Evolutionary conservation across 2,888 invertebrate species (phyloP), one percentile per base, ranked within the genome.

Genomic region (Itoplectis maculator): DNA sequence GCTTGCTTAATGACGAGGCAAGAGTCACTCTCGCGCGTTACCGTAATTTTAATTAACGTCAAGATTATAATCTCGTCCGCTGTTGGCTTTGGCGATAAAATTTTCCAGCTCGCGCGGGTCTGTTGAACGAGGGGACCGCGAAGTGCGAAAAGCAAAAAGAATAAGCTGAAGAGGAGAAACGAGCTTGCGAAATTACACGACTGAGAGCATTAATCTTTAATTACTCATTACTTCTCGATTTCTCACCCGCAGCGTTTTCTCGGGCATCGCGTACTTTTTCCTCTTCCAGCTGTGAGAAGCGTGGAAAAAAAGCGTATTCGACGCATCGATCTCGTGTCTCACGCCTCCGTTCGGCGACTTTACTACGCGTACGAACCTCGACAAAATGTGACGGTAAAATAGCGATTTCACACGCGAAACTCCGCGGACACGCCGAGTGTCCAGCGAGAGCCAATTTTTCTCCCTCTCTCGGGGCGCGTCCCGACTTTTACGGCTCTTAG

Each of bases 381-480:
- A 66, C 40, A 69, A 54, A 54, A 51, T 49, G 42, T 59, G 49
- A 7, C 11, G 1, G 18, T 5, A 51, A 77, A 77, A 77, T 61
- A 68, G 45, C 35, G 72, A 76, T 65, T 81, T 66, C 15, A 9
- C 15, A 37, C 66, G 20, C 81, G 61, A 72, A 66, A 72, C 54
- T 66, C 54, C 56, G 29, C 29, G 29, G n/a, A n/a, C n/a, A n/a
- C 49, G 65, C 37, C 8, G 35, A 23, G 20, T 72, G 80, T 59
- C 75, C 80, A 47, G 18, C 35, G 70, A 76, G 76, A 72, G 56
- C 65, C 81, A 70, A 77, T 81, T 77, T 81, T 77, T 56, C 75
- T 76, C 66, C 35, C 51, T 66, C 45, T 59, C 56, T 49, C 59
- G 20, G 35, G 29, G 54, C 54, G 65, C 54, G 65, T 54, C 23